A percentile compares a stretch with the other conserved stretches of the same genome.
Evolutionary conservation across 2,113 vertebrate genomes (phyloP).

Genomic region (Antidorcas marsupialis): DNA sequence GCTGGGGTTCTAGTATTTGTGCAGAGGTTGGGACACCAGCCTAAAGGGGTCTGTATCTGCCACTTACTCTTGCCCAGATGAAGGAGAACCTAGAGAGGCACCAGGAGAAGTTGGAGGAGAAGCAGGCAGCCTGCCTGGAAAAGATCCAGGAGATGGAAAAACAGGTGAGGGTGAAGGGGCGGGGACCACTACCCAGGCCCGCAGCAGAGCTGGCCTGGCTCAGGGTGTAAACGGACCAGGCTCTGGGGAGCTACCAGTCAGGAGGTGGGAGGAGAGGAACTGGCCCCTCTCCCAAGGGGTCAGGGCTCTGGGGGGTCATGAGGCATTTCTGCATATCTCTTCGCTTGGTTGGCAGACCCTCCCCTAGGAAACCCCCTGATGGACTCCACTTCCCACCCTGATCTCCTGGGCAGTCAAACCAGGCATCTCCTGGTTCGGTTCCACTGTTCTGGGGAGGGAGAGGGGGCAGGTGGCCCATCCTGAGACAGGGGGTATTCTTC

Average conservation of each 20-base stretch:
- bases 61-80: constrained; percentile 77
- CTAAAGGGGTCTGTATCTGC: not conserved
- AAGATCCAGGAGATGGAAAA: constrained; percentile 86
- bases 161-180: constrained; percentile 81
- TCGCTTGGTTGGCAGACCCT: not conserved
- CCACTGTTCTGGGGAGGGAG: not conserved
- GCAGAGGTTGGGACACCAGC: not conserved
- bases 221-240: not conserved
- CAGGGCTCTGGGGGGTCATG: not conserved
- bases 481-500: constrained; percentile 2
- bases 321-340: not conserved
- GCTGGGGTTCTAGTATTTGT: not conserved
- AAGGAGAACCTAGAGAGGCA: constrained; percentile 78
- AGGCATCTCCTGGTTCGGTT: not conserved
- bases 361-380: not conserved
- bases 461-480: not conserved
- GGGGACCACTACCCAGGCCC: not conserved
- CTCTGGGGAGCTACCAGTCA: not conserved
- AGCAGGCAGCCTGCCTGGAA: constrained; percentile 87
- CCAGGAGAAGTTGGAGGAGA: constrained; percentile 89
- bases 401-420: not conserved
- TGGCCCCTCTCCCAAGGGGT: not conserved
- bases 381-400: not conserved
- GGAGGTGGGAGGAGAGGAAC: not conserved
- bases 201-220: not conserved